Conservation (phyloP, 2,888 invertebrate species). For the Andricus quercusramuli region DNA sequence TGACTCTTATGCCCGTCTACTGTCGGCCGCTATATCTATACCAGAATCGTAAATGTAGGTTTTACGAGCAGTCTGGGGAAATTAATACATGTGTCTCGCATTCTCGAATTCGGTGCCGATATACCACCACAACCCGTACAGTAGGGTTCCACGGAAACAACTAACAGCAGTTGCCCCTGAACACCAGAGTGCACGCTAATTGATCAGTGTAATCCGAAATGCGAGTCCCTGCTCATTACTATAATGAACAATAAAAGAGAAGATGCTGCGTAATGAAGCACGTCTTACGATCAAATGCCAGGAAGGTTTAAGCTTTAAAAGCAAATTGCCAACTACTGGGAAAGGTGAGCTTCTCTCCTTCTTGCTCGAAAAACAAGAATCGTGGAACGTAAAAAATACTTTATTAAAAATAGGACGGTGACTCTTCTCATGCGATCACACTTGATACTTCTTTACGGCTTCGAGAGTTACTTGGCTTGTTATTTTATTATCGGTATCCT, state of each 20-base stretch:
- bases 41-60: slow-evolving; percentile 74
- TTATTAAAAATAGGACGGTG: neutral
- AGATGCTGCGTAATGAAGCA: slow-evolving; percentile 66
- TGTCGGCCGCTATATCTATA: slow-evolving; percentile 65
- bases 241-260: slow-evolving; percentile 71
- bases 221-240: slow-evolving; percentile 68
- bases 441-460: neutral
- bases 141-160: slow-evolving; percentile 16
- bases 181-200: slow-evolving; percentile 61
- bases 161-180: slow-evolving; percentile 45
- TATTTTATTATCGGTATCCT: slow-evolving; percentile 6
- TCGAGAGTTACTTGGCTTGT: neutral
- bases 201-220: slow-evolving; percentile 70
- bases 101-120: slow-evolving; percentile 73
- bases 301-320: slow-evolving; percentile 5
- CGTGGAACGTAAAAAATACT: neutral
- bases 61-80: slow-evolving; percentile 76
- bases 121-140: slow-evolving; percentile 53
- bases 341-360: neutral
- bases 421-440: neutral
- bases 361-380: neutral
- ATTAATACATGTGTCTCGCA: slow-evolving; percentile 76
- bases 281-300: slow-evolving; percentile 57
- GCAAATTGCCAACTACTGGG: slow-evolving; percentile 10
- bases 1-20: slow-evolving; percentile 8